phyloP scores from a whole-genome alignment of 2,888 invertebrate genomes.

The Hanleya hanleyi region DNA sequence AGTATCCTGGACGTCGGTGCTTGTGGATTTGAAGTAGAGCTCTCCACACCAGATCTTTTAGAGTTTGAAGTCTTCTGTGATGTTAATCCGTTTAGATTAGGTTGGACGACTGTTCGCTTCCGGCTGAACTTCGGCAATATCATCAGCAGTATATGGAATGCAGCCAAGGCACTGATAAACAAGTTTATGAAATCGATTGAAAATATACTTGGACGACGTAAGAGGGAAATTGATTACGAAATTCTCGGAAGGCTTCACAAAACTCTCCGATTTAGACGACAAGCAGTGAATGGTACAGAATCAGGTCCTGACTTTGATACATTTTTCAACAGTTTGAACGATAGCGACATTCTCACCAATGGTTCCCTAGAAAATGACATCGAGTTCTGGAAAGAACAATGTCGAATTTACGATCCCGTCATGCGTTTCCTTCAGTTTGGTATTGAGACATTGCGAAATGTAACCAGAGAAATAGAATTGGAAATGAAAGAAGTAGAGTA shows the following conservation, averaged over 20 bases:
- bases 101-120: not conserved
- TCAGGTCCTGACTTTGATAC: not conserved
- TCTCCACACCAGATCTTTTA: not conserved
- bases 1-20: constrained; percentile 9
- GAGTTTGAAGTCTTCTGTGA: constrained; percentile 13
- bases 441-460: not conserved
- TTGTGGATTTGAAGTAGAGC: constrained; percentile 6
- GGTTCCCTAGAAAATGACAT: not conserved
- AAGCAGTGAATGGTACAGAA: not conserved
- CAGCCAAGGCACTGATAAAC: constrained; percentile 4
- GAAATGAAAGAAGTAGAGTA: not conserved
- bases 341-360: not conserved
- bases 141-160: constrained; percentile 6
- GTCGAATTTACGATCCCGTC: not conserved
- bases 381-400: not conserved
- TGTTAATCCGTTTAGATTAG: not conserved
- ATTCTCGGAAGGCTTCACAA: not conserved
- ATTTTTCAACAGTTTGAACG: too few relatives aligned
- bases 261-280: not conserved
- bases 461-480: not conserved
- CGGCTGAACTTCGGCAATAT: constrained; percentile 6
- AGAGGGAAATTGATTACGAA: constrained; percentile 1
- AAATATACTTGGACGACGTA: not conserved
- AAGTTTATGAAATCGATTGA: constrained; percentile 33
- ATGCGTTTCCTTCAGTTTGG: not conserved